Percentiles rank a stretch among this genome's conserved stretches.
phyloP scores from a whole-genome alignment of 1,140 invertebrate genomes.

The Solenopsis invicta region DNA sequence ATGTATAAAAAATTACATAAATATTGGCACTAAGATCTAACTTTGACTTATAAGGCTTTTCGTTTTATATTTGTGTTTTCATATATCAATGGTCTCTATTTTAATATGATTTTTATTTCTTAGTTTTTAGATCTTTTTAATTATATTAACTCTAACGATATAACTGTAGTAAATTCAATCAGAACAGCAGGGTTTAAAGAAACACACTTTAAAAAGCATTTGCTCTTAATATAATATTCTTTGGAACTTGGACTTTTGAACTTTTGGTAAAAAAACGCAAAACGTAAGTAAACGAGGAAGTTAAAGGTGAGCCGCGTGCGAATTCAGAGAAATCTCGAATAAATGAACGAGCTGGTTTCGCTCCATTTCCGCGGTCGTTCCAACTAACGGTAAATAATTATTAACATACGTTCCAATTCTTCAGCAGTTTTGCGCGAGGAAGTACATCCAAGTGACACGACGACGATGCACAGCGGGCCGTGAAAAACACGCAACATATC shows the following conservation, averaged over 20 bases:
- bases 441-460: background rate
- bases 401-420: constrained; percentile 46
- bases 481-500: background rate
- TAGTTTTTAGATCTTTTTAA: too few species aligned
- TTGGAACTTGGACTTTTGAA: background rate
- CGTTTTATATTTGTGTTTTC: too few species aligned
- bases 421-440: constrained; percentile 3
- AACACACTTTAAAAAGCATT: background rate
- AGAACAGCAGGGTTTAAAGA: too few species aligned
- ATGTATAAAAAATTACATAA: too few species aligned
- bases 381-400: constrained; percentile 31
- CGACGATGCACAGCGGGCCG: background rate
- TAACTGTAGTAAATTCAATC: too few species aligned
- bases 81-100: too few species aligned
- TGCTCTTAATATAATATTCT: background rate
- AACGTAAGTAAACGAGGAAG: background rate
- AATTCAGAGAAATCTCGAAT: constrained; percentile 45
- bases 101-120: too few species aligned
- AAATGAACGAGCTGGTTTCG: constrained; percentile 38
- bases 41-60: too few species aligned
- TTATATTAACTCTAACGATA: too few species aligned
- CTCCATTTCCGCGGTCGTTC: constrained; percentile 52
- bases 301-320: constrained; percentile 12
- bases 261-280: background rate
- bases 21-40: too few species aligned